These are phyloP conservation scores for Nephotettix cincticeps DNA, from an alignment of 1,140 invertebrate species.

Conservation along the genomic window DNA sequence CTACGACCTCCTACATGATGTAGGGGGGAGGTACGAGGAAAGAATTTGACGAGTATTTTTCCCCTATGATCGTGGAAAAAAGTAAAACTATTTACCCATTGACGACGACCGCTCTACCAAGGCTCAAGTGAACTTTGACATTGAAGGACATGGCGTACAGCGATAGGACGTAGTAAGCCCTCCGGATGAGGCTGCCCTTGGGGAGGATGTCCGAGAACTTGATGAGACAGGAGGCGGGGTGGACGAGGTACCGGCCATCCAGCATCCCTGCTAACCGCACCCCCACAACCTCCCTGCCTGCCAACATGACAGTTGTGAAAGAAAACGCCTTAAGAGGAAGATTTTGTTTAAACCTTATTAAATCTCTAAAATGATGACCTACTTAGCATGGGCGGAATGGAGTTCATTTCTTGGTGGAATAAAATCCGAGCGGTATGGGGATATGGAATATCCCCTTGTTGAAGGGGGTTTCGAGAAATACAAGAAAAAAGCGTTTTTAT, in stretches of 20 bases:
- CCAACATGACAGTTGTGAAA: neutral
- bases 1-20: no score
- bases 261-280: neutral
- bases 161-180: neutral
- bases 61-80: neutral
- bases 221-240: neutral
- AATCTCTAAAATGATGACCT: no score
- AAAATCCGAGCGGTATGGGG: no score
- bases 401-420: no score
- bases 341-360: no score
- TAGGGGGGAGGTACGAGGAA: no score
- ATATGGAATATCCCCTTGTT: no score
- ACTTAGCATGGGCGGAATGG: no score
- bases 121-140: neutral
- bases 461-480: no score
- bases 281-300: neutral
- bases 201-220: neutral
- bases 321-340: no score
- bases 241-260: neutral
- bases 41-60: neutral
- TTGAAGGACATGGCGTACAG: conserved; percentile 5
- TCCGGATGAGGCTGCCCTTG: neutral
- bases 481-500: no score
- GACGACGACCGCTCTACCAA: neutral
- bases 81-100: neutral